Evolutionary conservation across 2,113 vertebrate genomes (phyloP).

Genomic region (Athene cunicularia): DNA sequence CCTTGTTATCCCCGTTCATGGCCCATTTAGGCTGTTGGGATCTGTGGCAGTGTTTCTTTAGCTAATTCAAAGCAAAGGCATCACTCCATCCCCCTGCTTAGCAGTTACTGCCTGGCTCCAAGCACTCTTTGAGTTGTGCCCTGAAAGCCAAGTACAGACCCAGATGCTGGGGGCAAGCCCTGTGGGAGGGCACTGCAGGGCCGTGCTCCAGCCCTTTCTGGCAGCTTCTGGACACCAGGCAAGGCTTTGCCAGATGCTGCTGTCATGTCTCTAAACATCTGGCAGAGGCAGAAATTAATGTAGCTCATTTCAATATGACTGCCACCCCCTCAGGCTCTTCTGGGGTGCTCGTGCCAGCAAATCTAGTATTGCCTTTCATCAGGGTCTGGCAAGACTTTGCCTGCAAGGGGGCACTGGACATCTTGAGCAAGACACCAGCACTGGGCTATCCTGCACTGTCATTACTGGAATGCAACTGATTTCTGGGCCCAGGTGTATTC

Average conservation of each 20-base stretch:
- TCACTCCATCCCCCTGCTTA: rapidly evolving
- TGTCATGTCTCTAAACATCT: not conserved
- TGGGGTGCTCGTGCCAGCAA: not conserved
- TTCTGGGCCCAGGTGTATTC: not conserved
- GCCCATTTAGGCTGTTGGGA: not conserved
- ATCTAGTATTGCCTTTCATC: not conserved
- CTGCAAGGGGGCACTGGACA: not conserved
- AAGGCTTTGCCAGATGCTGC: not conserved
- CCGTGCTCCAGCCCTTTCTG: not conserved
- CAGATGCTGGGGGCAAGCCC: not conserved
- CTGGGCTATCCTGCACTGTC: not conserved
- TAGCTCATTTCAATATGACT: not conserved
- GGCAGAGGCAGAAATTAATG: not conserved
- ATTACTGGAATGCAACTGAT: not conserved
- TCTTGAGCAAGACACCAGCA: not conserved
- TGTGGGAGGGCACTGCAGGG: too few species aligned
- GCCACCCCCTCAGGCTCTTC: not conserved
- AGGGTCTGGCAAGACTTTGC: not conserved
- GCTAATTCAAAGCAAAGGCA: not conserved
- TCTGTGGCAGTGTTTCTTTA: not conserved
- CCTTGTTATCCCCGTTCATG: not conserved
- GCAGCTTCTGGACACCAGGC: not conserved
- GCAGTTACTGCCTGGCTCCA: not conserved
- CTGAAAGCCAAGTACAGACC: not conserved
- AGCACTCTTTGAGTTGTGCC: rapidly evolving